Evolutionary conservation across 2,113 vertebrate genomes (phyloP), one percentile per base, ranked within the genome.

Genomic region (Lophochroa leadbeateri): DNA sequence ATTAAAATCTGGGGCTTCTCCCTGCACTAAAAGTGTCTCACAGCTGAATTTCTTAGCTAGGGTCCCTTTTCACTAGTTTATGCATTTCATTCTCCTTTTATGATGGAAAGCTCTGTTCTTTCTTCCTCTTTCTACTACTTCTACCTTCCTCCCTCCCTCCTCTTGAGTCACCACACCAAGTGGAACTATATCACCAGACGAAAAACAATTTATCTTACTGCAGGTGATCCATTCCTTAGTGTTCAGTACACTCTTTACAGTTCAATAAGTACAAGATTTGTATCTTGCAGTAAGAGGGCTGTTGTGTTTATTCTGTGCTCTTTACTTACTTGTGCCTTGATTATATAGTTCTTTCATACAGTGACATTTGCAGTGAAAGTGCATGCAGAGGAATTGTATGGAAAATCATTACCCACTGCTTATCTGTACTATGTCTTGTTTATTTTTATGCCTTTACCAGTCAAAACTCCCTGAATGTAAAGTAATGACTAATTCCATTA

Each of bases 361-460:
- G 47, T 57, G 74, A 79, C 81, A 75, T 88, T 94, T 96, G 75
- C 69, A 84, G 69, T 79, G 57, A 81, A 96, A 95, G 87, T 61
- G 7, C 61, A 25, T 84, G 43, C 57, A 79, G 47, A 86, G 37
- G 21, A 91, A 60, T 28, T 91, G 47, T 35, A 75, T 76, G 57
- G 77, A 86, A 93, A 95, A 94, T 88, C 86, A 65, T 75, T 93
- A 93, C 86, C 29, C 90, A 49, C 39, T 46, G n/a, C 52, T 87
- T 94, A 53, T 88, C 86, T 86, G 46, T 79, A 69, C 57, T 52
- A 18, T 43, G 31, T 81, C 72, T 91, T 93, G 88, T 72, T 94
- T 97, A 89, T 93, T 96, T 90, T 95, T 84, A 67, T 92, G 64
- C 49, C 14, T 82, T 67, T 89, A 57, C 43, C 28, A 75, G 94